phyloP scores from a whole-genome alignment of 2,113 vertebrate species.

The Tylochromis polylepis region DNA sequence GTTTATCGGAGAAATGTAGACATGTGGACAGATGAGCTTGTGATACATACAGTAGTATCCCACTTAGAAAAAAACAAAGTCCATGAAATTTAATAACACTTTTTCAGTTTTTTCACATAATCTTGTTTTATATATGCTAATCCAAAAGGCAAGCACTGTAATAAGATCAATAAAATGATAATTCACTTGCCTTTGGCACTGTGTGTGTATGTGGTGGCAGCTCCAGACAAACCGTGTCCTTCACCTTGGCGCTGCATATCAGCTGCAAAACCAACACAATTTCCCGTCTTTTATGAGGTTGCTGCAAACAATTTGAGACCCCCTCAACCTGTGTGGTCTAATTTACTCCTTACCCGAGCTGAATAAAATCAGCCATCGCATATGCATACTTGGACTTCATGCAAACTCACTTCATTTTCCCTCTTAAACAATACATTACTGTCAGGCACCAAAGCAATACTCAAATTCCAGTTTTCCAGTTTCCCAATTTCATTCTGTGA shows the following conservation, averaged over 20 bases:
- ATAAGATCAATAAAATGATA: constrained; percentile 37
- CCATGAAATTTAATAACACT: neutral
- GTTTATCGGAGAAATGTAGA: neutral
- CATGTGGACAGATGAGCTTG: neutral
- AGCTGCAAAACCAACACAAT: constrained; percentile 54
- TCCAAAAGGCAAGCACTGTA: constrained; percentile 1
- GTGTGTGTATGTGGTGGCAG: neutral
- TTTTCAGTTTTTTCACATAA: neutral
- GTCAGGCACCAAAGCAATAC: constrained; percentile 2
- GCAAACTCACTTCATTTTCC: neutral
- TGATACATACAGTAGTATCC: neutral
- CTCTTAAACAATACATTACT: neutral
- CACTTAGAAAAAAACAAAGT: neutral
- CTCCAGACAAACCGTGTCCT: constrained; percentile 32
- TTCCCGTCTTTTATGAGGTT: constrained; percentile 58
- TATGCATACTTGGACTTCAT: constrained; percentile 8
- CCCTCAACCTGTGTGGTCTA: constrained; percentile 30
- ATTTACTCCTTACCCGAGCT: constrained; percentile 26
- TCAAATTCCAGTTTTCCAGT: neutral
- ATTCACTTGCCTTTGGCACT: neutral
- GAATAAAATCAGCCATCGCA: constrained; percentile 20
- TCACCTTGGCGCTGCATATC: constrained; percentile 56
- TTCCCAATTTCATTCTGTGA: neutral
- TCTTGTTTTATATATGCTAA: constrained; percentile 43
- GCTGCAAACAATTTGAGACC: constrained; percentile 64